These are phyloP conservation scores for Dryocosmus kuriphilus DNA, from an alignment of 2,888 invertebrate genomes.

Conservation along the genomic window DNA sequence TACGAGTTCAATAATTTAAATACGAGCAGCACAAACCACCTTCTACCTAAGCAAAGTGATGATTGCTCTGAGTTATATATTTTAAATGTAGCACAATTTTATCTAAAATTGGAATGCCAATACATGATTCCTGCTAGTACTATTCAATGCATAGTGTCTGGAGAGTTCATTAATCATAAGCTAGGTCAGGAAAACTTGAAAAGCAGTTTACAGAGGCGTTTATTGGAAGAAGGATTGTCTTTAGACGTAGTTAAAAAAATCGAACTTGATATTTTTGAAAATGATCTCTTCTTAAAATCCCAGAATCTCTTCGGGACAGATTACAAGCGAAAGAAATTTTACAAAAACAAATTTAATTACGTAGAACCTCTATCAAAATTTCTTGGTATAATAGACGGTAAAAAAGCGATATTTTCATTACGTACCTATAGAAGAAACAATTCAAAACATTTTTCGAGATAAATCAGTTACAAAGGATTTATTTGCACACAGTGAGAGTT, in stretches of 20 bases:
- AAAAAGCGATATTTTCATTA: slow-evolving; percentile 28
- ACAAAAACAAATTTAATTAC: background rate
- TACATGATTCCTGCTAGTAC: too few relatives aligned
- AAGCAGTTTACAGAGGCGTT: too few relatives aligned
- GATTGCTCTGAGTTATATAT: background rate
- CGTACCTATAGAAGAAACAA: slow-evolving; percentile 9
- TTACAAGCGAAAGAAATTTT: background rate
- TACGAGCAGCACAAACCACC: too few relatives aligned
- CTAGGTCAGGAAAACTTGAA: too few relatives aligned
- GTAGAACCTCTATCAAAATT: background rate
- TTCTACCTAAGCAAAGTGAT: background rate
- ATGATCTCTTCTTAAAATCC: too few relatives aligned
- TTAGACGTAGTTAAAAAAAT: background rate
- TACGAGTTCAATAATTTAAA: too few relatives aligned
- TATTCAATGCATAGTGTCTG: too few relatives aligned
- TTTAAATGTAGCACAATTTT: background rate
- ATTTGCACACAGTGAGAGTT: background rate
- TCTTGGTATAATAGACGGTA: background rate
- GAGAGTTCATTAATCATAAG: too few relatives aligned
- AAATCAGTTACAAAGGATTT: background rate
- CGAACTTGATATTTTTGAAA: too few relatives aligned
- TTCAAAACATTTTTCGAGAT: slow-evolving; percentile 11
- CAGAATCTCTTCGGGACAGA: background rate
- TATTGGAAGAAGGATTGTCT: background rate
- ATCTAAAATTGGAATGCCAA: too few relatives aligned